Evolutionary conservation across 92 coral and sea anemone genomes (phyloP).

Genomic region (Porites cylindrica): DNA sequence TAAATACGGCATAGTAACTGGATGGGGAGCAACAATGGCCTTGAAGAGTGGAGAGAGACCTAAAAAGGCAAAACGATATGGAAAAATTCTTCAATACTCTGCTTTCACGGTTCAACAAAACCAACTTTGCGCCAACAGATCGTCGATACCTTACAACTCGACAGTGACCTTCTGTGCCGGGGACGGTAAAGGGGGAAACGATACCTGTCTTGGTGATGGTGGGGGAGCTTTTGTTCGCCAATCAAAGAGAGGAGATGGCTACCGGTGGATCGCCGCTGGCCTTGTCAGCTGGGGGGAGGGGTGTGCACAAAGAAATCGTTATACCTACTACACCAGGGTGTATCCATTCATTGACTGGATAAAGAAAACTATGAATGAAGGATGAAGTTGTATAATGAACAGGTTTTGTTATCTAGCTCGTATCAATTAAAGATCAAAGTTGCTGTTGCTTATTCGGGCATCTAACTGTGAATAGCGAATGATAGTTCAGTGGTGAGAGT

Average conservation of each 20-base stretch:
- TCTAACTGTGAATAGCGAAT: too few species aligned
- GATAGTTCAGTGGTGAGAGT: too few species aligned
- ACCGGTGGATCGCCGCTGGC: conserved; percentile 73
- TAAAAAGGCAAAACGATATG: too few species aligned
- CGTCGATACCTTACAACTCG: conserved; percentile 42
- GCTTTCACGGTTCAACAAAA: background rate
- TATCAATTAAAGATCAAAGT: too few species aligned
- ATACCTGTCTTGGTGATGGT: conserved; percentile 65
- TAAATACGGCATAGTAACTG: conserved; percentile 50
- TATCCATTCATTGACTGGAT: background rate
- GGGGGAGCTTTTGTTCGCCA: conserved; percentile 59
- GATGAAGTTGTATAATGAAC: too few species aligned
- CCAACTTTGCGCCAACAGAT: background rate
- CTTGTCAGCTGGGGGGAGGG: conserved; percentile 84
- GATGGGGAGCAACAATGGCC: conserved; percentile 61
- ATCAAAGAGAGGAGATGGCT: conserved; percentile 18
- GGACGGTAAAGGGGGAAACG: conserved; percentile 59
- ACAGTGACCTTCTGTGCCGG: conserved; percentile 13
- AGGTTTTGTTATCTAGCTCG: too few species aligned
- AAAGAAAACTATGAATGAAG: background rate
- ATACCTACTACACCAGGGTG: conserved; percentile 61
- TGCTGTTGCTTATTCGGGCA: too few species aligned
- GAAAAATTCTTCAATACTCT: background rate
- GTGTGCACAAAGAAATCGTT: conserved; percentile 62
- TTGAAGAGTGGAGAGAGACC: conserved; percentile 3